These are phyloP conservation scores for Bombus ignitus DNA, from an alignment of 1,140 invertebrate species.

Conservation along the genomic window DNA sequence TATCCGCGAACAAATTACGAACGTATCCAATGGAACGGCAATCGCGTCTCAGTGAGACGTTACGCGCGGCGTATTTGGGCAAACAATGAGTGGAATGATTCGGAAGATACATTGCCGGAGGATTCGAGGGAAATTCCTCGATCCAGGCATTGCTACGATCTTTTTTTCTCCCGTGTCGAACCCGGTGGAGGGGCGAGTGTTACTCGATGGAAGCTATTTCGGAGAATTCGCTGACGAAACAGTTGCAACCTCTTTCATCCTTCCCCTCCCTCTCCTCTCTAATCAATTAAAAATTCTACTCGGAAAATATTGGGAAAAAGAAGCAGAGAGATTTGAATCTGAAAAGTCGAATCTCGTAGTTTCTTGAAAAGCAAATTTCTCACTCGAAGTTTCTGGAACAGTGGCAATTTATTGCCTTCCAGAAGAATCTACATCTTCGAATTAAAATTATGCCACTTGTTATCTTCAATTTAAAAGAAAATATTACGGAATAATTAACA, in stretches of 20 bases:
- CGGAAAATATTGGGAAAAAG: too few species aligned
- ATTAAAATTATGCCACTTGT: background rate
- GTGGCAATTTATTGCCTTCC: too few species aligned
- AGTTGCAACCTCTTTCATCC: background rate
- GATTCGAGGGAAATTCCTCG: slow-evolving; percentile 22
- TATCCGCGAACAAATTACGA: slow-evolving; percentile 28
- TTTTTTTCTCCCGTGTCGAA: background rate
- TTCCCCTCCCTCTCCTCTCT: too few species aligned
- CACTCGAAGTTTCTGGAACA: too few species aligned
- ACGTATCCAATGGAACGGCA: background rate
- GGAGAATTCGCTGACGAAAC: background rate
- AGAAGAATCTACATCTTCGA: too few species aligned
- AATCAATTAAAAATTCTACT: too few species aligned
- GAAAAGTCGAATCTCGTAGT: too few species aligned
- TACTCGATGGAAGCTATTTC: background rate
- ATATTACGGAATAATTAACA: background rate
- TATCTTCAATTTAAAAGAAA: background rate
- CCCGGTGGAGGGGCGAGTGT: background rate
- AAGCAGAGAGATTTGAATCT: too few species aligned
- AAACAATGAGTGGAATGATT: slow-evolving; percentile 45
- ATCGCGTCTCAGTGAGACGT: slow-evolving; percentile 34
- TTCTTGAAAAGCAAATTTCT: too few species aligned
- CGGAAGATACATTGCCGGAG: slow-evolving; percentile 23
- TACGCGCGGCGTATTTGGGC: slow-evolving; percentile 36
- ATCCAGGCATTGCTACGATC: background rate